Evolutionary conservation across 2,888 invertebrate genomes (phyloP), one percentile per base, ranked within the genome.

Genomic region (Rugalucina vietnamica): DNA sequence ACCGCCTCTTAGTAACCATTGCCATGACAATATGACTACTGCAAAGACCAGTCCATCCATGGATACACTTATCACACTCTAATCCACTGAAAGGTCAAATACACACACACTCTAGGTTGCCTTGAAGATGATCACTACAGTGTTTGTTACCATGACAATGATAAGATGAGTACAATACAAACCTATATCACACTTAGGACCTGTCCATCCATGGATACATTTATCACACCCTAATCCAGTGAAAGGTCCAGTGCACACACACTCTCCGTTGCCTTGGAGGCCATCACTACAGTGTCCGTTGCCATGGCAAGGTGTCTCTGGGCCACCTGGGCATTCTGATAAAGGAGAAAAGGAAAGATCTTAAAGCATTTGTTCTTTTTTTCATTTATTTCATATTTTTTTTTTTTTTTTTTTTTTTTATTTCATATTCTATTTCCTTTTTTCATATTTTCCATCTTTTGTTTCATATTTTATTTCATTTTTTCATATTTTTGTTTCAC

Each of bases 301-400:
- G 8, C 89, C 87, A 75, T 83, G 88, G 74, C 93, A 93, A 1
- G 90, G 90, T 21, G 80, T 77, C 79, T 89, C 85, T 1, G 88
- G 87, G 21, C 92, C 92, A 14, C 92, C 91, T 1, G 92, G 92
- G 82, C 93, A 93, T 34, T 91, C 93, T 93, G 78, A 34, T 43
- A 12, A 43, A 43, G 18, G 43, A 43, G 8, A 18, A 43, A 12
- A 43, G 8, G 43, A 43, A 12, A n/a, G n/a, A n/a, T 69, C 34
- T 24, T 69, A 29, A 12, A 69, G 18, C 10, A 8, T 3, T 8
- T 69, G 18, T 69, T 8, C 21, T 29, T 32, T 32, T 8, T 8
- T 12, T 12, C 32, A 27, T 18, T n/a, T n/a, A n/a, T n/a, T n/a
- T n/a, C n/a, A n/a, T n/a, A n/a, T n/a, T n/a, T n/a, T n/a, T n/a